Percentiles rank a stretch among this genome's conserved stretches.
phyloP scores from a whole-genome alignment of 2,113 vertebrate genomes.

The Trematomus loennbergii region DNA sequence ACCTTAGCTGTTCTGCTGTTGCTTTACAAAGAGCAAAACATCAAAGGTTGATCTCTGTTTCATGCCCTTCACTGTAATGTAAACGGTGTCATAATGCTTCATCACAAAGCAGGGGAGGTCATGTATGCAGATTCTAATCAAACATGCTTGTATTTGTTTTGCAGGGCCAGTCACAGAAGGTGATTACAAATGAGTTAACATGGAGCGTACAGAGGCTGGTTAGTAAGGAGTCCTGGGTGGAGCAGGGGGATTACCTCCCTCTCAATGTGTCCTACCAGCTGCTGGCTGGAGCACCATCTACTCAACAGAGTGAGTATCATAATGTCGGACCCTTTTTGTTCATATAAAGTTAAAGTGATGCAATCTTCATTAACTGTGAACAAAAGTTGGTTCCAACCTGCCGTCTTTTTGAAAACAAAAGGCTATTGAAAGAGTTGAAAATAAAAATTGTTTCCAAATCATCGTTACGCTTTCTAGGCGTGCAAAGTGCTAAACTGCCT shows the following conservation, averaged over 20 bases:
- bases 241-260: conserved; percentile 57
- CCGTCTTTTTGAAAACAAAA: not conserved
- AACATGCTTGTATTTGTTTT: conserved; percentile 17
- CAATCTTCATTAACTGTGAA: not conserved
- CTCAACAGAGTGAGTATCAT: conserved; percentile 63
- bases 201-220: conserved; percentile 20
- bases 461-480: not conserved
- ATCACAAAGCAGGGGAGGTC: not conserved
- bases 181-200: not conserved
- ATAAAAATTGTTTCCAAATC: not conserved
- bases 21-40: not conserved
- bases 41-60: not conserved
- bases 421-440: not conserved
- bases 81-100: not conserved
- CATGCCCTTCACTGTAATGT: not conserved
- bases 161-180: conserved; percentile 22
- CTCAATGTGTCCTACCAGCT: conserved; percentile 72
- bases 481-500: no score
- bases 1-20: not conserved
- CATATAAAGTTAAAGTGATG: not conserved
- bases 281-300: conserved; percentile 62
- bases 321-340: not conserved
- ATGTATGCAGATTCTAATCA: not conserved
- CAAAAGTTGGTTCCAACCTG: not conserved
- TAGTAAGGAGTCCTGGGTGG: conserved; percentile 62